Base-by-base conservation (phyloP, 2,797 vertebrate species). In the Lerista edwardsae region DNA sequence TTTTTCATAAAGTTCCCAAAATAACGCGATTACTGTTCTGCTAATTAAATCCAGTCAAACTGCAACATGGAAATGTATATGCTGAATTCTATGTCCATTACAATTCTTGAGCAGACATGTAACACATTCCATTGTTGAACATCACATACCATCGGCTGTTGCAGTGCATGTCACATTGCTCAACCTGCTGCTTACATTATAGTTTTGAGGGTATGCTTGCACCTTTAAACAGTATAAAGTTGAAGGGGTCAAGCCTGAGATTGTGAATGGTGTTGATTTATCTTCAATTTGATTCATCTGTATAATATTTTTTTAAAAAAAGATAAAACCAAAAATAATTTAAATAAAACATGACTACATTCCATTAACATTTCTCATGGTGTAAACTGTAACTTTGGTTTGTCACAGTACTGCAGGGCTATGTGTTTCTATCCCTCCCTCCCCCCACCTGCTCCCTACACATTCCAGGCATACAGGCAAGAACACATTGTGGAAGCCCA, bases 191-290 rank as follows among this genome's bases (percentile, higher is more conserved):
- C 81, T 93, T 9, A 71, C 91, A 29, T 94, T 94, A 62, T 67
- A 80, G 1, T 0, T 0, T 21, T 8, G 0, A 0, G 87, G 23
- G 15, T 89, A 29, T 0, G 88, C 92, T 88, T 93, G 93, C 0
- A 85, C 95, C 36, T 81, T 87, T n/a, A 95, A 74, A 1, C 96
- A 96, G 71, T 96, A 96, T 12, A 85, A 19, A 0, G 55, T 92
- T 0, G 82, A 84, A 0, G 91, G 84, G 6, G 83, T 14, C 62
- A 96, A 71, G 0, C 76, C 17, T 3, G n/a, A 6, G 1, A 96
- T 4, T 0, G 51, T 82, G 14, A 89, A 87, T 6, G 93, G 84
- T 0, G 78, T 83, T 59, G 78, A 80, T 36, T 89, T 74, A 79
- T 89, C 21, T 36, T 65, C 19, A 44, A 87, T 84, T 75, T 65